These are phyloP conservation scores for Chrysolina oricalcia DNA, from an alignment of 2,888 invertebrate genomes.

Conservation along the genomic window DNA sequence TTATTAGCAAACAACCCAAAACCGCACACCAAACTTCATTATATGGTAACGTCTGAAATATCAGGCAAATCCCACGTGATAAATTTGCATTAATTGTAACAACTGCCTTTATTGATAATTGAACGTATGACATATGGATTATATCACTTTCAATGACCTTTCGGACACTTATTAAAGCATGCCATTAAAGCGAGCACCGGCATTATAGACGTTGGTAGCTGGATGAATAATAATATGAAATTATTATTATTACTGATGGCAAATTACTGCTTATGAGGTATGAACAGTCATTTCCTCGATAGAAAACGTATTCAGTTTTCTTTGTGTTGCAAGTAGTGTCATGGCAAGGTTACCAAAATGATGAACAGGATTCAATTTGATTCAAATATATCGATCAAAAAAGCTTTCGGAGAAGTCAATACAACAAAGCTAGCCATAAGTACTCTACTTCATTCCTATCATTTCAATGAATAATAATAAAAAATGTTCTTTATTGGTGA, in stretches of 20 bases:
- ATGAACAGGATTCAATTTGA: too few species aligned
- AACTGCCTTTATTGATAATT: not conserved
- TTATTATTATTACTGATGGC: not conserved
- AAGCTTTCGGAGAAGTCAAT: too few species aligned
- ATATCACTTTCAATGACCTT: constrained; percentile 14
- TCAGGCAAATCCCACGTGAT: not conserved
- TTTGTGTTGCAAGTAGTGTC: too few species aligned
- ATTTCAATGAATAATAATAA: too few species aligned
- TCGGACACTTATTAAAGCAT: not conserved
- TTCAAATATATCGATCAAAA: too few species aligned
- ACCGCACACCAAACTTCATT: not conserved
- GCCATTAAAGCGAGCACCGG: not conserved
- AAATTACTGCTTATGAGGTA: not conserved
- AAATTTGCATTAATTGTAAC: not conserved
- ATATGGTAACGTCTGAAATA: not conserved
- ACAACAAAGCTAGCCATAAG: too few species aligned
- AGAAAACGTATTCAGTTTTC: not conserved
- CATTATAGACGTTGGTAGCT: not conserved
- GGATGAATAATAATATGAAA: not conserved
- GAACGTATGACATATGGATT: not conserved
- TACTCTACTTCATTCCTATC: too few species aligned
- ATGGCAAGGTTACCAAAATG: too few species aligned
- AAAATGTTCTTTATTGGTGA: too few species aligned
- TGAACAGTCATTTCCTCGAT: not conserved
- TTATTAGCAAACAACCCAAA: too few species aligned